A percentile compares a stretch with the other conserved stretches of the same genome.
Evolutionary conservation across 1,140 invertebrate genomes (phyloP).

Genomic region (Vollenhovia emeryi): DNA sequence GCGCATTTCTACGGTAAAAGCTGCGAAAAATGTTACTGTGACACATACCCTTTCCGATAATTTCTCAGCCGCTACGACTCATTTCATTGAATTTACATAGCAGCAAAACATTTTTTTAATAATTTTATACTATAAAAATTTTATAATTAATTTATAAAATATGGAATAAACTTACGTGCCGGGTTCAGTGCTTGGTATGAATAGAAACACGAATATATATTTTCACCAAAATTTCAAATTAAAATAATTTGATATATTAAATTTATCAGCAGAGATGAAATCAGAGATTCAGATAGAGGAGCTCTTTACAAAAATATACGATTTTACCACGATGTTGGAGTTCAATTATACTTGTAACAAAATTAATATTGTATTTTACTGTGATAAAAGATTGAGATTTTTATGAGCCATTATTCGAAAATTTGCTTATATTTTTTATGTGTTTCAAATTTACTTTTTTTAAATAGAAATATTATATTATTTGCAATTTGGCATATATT

Average conservation of each 20-base stretch:
- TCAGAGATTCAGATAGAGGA: neutral
- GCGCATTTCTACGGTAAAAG: slow-evolving; percentile 20
- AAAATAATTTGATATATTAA: neutral
- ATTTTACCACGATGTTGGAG: neutral
- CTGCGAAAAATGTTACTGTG: slow-evolving; percentile 37
- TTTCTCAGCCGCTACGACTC: neutral
- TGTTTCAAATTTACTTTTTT: neutral
- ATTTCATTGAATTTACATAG: neutral
- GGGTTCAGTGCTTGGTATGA: neutral
- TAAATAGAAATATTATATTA: no score
- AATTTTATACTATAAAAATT: neutral
- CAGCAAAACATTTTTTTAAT: neutral
- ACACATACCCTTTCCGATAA: neutral
- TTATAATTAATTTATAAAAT: neutral
- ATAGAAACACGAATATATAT: neutral
- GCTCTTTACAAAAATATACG: neutral
- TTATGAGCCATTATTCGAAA: neutral
- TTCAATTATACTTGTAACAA: neutral
- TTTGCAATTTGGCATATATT: no score
- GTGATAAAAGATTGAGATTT: neutral
- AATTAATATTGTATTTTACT: slow-evolving; percentile 6
- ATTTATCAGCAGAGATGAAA: neutral
- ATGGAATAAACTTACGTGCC: neutral
- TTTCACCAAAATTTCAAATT: neutral
- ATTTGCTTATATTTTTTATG: neutral